Conservation (phyloP, 2,888 invertebrate genomes). For the Erebia epiphron region DNA sequence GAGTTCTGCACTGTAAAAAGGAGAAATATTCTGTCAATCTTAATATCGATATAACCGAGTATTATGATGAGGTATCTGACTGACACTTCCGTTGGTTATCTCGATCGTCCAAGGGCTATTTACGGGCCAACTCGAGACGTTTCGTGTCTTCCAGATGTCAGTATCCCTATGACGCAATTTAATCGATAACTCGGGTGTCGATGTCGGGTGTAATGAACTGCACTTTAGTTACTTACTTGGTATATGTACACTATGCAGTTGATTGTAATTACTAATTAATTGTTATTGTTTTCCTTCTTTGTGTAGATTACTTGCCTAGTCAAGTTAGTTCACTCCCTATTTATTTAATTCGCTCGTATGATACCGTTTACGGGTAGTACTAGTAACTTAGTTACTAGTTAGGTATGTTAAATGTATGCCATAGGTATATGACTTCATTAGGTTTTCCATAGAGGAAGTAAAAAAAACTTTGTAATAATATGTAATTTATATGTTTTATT, state of each 20-base stretch:
- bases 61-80: constrained; percentile 49
- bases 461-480: not conserved
- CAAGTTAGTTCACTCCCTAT: not conserved
- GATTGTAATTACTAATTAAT: constrained; percentile 7
- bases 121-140: constrained; percentile 40
- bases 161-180: constrained; percentile 41
- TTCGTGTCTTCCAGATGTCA: constrained; percentile 42
- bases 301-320: constrained; percentile 10
- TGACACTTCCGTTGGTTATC: constrained; percentile 75
- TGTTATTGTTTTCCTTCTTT: constrained; percentile 35
- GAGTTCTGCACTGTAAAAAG: not conserved
- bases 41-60: constrained; percentile 29
- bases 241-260: constrained; percentile 2
- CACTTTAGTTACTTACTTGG: constrained; percentile 21
- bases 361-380: not conserved
- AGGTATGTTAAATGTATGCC: too few relatives aligned
- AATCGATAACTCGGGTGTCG: constrained; percentile 41
- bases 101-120: constrained; percentile 49
- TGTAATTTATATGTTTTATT: not conserved
- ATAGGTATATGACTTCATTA: not conserved
- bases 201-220: constrained; percentile 44
- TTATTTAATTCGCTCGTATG: constrained; percentile 1
- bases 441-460: constrained; percentile 6
- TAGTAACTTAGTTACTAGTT: too few relatives aligned
- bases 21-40: not conserved